Percentiles rank a stretch among this genome's conserved stretches.
Evolutionary conservation across 1,140 invertebrate species (phyloP).

Genomic region (Leguminivora glycinivorella): DNA sequence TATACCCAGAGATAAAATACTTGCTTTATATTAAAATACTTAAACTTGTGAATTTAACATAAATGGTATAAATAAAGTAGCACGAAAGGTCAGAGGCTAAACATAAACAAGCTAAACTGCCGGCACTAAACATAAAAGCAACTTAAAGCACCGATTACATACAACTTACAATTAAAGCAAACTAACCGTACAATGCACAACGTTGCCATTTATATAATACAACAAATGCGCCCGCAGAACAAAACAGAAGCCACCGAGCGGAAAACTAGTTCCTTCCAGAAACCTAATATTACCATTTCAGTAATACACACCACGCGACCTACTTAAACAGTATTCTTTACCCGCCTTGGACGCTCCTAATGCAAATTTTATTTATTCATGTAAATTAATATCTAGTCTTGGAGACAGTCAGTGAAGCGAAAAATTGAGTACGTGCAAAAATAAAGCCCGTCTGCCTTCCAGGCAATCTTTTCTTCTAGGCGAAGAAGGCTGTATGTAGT

Average conservation of each 20-base stretch:
- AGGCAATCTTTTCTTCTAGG: conserved; percentile 8
- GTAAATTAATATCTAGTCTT: conserved; percentile 78
- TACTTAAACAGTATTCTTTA: conserved; percentile 64
- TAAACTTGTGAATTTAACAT: neutral
- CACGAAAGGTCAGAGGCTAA: neutral
- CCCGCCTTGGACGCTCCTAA: conserved; percentile 65
- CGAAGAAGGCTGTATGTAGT: neutral
- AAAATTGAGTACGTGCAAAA: conserved; percentile 78
- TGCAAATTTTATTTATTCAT: conserved; percentile 79
- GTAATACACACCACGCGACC: conserved; percentile 36
- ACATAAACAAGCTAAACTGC: neutral
- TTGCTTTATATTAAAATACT: neutral
- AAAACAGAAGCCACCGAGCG: conserved; percentile 17
- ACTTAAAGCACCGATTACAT: neutral
- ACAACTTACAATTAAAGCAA: conserved; percentile 8
- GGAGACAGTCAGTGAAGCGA: conserved; percentile 68
- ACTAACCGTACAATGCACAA: neutral
- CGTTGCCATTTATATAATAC: neutral
- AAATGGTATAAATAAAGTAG: neutral
- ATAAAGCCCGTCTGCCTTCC: conserved; percentile 54
- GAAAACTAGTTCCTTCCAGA: conserved; percentile 26
- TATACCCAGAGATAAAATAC: neutral
- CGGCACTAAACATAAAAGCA: neutral
- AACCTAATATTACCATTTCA: conserved; percentile 22
- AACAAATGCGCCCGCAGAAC: conserved; percentile 5